Evolutionary conservation across 2,797 vertebrate species (phyloP).

Genomic region (Sparidentex hasta): DNA sequence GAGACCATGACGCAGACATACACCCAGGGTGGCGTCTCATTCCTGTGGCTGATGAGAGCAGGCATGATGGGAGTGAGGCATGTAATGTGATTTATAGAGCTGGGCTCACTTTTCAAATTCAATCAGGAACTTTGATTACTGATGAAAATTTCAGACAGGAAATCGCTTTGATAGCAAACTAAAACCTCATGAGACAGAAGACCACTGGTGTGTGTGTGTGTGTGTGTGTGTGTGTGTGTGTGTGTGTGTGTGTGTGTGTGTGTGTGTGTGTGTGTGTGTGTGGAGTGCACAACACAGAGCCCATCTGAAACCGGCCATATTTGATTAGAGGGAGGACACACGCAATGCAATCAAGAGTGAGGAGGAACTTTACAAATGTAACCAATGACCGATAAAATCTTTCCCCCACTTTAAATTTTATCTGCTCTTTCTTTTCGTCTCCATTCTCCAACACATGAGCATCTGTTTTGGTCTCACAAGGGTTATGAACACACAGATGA

Average conservation of each 20-base stretch:
- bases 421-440: slow-evolving; percentile 27
- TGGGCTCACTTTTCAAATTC: slow-evolving; percentile 85
- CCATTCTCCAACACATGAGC: neutral
- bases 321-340: slow-evolving; percentile 72
- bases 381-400: slow-evolving; percentile 53
- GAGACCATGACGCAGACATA: slow-evolving; percentile 45
- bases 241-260: too few species aligned
- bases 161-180: slow-evolving; percentile 86
- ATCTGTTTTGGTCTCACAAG: slow-evolving; percentile 22
- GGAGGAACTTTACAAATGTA: slow-evolving; percentile 66
- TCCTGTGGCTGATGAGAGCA: slow-evolving; percentile 77
- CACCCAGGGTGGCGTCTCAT: slow-evolving; percentile 73
- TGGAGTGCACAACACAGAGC: slow-evolving; percentile 47
- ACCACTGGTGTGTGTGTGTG: slow-evolving; percentile 56
- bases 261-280: slow-evolving; percentile 33
- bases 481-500: slow-evolving; percentile 14
- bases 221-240: slow-evolving; percentile 35
- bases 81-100: slow-evolving; percentile 86
- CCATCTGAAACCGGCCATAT: slow-evolving; percentile 64
- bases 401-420: slow-evolving; percentile 50
- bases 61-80: slow-evolving; percentile 80
- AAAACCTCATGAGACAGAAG: slow-evolving; percentile 80
- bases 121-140: slow-evolving; percentile 88
- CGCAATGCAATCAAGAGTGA: slow-evolving; percentile 65
- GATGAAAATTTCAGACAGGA: slow-evolving; percentile 86